phyloP scores from a whole-genome alignment of 2,888 invertebrate genomes.

The Nebria salina region DNA sequence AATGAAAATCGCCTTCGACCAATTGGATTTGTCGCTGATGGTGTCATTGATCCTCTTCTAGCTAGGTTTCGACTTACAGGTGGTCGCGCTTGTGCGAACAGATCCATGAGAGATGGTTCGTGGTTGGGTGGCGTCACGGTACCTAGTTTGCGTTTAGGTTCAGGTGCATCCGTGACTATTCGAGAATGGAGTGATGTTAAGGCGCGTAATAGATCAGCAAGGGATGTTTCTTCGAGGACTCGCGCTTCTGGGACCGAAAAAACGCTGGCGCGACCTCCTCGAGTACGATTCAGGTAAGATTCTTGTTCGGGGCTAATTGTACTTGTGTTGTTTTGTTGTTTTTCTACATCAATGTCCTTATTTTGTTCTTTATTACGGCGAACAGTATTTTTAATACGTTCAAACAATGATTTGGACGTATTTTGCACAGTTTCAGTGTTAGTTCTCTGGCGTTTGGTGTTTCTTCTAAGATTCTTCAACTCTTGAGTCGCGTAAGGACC shows the following conservation, averaged over 20 bases:
- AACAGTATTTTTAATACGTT: slow-evolving; percentile 25
- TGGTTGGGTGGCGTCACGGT: slow-evolving; percentile 64
- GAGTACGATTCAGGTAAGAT: slow-evolving; percentile 51
- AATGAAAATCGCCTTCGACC: slow-evolving; percentile 44
- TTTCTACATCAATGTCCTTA: slow-evolving; percentile 54
- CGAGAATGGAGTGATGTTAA: slow-evolving; percentile 74
- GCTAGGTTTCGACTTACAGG: slow-evolving; percentile 52
- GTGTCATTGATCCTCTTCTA: slow-evolving; percentile 48
- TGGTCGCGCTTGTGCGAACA: slow-evolving; percentile 21
- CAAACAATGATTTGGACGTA: slow-evolving; percentile 21
- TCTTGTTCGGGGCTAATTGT: slow-evolving; percentile 56
- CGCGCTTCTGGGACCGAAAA: slow-evolving; percentile 62
- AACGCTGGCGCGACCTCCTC: slow-evolving; percentile 52
- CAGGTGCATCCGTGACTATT: slow-evolving; percentile 59
- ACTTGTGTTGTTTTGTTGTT: slow-evolving; percentile 58
- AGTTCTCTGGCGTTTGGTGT: slow-evolving; percentile 51
- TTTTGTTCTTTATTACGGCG: slow-evolving; percentile 47
- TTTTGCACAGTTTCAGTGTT: slow-evolving; percentile 50
- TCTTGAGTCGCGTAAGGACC: slow-evolving; percentile 72
- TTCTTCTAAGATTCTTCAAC: slow-evolving; percentile 63
- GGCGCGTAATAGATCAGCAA: slow-evolving; percentile 83
- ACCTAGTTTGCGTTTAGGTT: slow-evolving; percentile 66
- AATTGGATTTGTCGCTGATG: slow-evolving; percentile 53
- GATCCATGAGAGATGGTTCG: slow-evolving; percentile 64
- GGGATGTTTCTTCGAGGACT: slow-evolving; percentile 82